phyloP scores from a whole-genome alignment of 2,888 invertebrate species.

The Perdita meconis region DNA sequence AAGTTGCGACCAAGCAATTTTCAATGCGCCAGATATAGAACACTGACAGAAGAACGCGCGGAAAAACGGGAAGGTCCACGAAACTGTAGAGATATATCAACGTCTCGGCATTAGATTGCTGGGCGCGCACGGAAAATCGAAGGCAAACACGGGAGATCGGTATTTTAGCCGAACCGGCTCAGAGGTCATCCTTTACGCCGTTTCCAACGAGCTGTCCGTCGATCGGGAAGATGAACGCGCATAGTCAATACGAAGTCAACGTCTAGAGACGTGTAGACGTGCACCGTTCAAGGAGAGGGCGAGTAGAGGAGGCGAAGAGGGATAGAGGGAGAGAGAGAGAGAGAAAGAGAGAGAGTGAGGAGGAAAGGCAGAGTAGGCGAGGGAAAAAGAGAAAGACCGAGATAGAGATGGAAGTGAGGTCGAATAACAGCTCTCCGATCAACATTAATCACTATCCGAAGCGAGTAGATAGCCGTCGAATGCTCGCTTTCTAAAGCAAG shows the following conservation, averaged over 20 bases:
- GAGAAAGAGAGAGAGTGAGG: slow-evolving; percentile 32
- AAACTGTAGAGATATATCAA: background rate
- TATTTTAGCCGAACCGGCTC: slow-evolving; percentile 40
- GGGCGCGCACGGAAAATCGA: slow-evolving; percentile 23
- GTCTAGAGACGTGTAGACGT: slow-evolving; percentile 68
- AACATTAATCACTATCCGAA: slow-evolving; percentile 84
- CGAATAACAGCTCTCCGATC: slow-evolving; percentile 81
- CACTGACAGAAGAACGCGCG: background rate
- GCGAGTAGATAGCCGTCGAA: slow-evolving; percentile 83
- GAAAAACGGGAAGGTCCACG: background rate
- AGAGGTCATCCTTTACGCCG: slow-evolving; percentile 62
- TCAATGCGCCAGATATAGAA: too few relatives aligned
- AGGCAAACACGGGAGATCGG: slow-evolving; percentile 36
- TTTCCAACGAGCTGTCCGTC: slow-evolving; percentile 64
- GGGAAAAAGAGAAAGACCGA: slow-evolving; percentile 38
- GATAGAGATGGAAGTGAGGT: slow-evolving; percentile 76
- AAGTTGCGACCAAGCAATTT: too few relatives aligned
- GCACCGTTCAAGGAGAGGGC: slow-evolving; percentile 35
- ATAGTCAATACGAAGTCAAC: slow-evolving; percentile 71
- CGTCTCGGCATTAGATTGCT: slow-evolving; percentile 1
- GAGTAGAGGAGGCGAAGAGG: slow-evolving; percentile 15
- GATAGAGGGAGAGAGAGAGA: background rate
- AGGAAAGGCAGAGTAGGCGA: background rate
- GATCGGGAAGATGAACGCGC: slow-evolving; percentile 68
- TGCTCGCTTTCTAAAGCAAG: slow-evolving; percentile 82